phyloP scores from a whole-genome alignment of 2,113 vertebrate species.

The Condylura cristata region DNA sequence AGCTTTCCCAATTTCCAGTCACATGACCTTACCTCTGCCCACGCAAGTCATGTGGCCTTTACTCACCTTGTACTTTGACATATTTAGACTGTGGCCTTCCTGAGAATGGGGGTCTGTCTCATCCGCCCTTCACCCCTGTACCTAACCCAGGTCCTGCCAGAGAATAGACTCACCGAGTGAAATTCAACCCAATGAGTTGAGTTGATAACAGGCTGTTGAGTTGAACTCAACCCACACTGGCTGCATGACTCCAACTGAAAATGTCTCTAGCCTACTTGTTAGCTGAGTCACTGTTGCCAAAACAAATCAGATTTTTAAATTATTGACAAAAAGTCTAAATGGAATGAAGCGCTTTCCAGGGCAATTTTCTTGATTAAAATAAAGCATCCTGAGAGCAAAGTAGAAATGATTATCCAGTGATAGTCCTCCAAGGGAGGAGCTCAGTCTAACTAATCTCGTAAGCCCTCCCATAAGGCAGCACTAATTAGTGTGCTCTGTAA shows the following conservation, averaged over 20 bases:
- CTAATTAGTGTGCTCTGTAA: neutral
- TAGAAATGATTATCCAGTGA: neutral
- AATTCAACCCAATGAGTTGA: neutral
- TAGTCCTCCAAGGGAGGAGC: neutral
- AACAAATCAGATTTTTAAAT: neutral
- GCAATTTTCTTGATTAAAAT: neutral
- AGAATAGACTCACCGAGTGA: neutral
- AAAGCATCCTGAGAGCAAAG: neutral
- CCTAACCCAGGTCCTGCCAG: accelerated
- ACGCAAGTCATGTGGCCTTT: accelerated
- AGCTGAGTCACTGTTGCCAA: neutral
- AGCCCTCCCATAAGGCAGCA: neutral
- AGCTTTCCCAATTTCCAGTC: neutral
- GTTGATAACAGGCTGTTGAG: neutral
- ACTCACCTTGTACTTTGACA: neutral
- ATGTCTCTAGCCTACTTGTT: neutral
- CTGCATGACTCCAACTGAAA: neutral
- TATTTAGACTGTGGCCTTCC: neutral
- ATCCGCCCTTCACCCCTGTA: neutral
- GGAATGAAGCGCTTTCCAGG: neutral
- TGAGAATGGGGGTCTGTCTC: neutral
- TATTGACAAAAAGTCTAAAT: neutral
- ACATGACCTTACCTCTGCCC: neutral
- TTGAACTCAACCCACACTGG: neutral
- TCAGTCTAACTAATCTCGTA: neutral